Conservation (phyloP, 2,113 vertebrate genomes). For the Neomonachus schauinslandi region DNA sequence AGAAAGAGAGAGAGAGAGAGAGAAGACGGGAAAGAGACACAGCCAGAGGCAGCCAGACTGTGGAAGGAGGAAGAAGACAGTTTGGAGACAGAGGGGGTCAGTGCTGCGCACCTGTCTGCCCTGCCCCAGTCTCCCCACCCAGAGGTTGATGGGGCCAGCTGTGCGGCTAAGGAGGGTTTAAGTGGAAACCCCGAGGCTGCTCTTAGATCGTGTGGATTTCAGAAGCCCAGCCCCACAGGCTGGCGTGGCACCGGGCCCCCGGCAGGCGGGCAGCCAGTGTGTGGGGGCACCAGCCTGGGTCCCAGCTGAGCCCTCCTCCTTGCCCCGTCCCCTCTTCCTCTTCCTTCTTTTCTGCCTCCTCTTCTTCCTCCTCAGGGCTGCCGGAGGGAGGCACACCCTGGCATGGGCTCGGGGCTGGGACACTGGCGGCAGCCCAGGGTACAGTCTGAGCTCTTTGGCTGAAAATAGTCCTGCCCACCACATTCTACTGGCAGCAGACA, state of each 20-base stretch:
- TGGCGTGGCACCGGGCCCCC: not conserved
- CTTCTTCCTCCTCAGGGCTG: not conserved
- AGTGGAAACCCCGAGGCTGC: not conserved
- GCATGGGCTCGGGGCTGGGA: not conserved
- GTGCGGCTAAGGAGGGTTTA: not conserved
- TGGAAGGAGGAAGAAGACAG: not conserved
- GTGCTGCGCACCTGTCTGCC: not conserved
- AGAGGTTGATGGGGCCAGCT: not conserved
- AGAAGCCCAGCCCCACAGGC: not conserved
- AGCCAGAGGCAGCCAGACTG: not conserved
- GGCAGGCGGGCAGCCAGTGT: not conserved
- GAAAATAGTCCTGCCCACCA: not conserved
- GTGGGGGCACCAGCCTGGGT: not conserved
- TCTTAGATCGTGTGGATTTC: not conserved
- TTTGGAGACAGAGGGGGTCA: not conserved
- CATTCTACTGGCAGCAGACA: not conserved
- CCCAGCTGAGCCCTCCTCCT: not conserved
- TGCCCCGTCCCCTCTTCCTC: fast-evolving
- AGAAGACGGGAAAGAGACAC: not conserved
- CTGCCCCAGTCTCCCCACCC: not conserved
- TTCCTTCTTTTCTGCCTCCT: not conserved
- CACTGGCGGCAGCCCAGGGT: not conserved
- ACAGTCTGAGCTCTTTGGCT: not conserved
- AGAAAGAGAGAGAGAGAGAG: not conserved
- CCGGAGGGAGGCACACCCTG: not conserved